Base-by-base conservation (phyloP, 2,888 invertebrate genomes). In the Hypercompe scribonia region DNA sequence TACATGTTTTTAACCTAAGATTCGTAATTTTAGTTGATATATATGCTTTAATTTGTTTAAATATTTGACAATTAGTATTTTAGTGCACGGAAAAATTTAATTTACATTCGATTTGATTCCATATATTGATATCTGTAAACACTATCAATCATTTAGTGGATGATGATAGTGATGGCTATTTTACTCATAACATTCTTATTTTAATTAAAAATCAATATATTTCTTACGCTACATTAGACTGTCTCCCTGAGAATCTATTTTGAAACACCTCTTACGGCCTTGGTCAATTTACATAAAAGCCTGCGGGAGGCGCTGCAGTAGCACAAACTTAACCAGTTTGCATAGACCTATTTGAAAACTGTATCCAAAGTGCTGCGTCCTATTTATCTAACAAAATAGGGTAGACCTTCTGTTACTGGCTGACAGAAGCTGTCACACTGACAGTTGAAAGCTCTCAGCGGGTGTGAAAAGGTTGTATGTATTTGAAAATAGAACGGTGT, bases 271-370 rank as follows among this genome's bases (percentile, higher is more conserved):
- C 68, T 68, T 50, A 70, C 80, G 88, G 87, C 91, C 92, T 91
- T 90, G 91, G 86, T 88, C 87, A 79, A 88, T 87, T 90, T 90
- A 87, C 86, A 87, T 88, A 85, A 85, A 86, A 87, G 87, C 86
- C 88, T 88, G 88, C 88, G 90, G 88, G 90, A 87, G 87, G 83
- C 84, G 87, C 86, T 91, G 90, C 91, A 89, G 87, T 90, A 84
- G 88, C 89, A 83, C 83, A 82, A 69, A 84, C 75, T 72, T 54
- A 67, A 68, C 91, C 84, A 84, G 70, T 78, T 78, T 76, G 83
- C 63, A 76, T 66, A 82, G 90, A 86, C 78, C 89, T 73, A 78
- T 81, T 73, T 79, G 68, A 74, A 72, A 72, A 66, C 76, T 71
- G 39, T 72, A 67, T 81, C 72, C 73, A 65, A 46, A 61, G 75